Conservation (phyloP, 2,113 vertebrate genomes). For the Porphyrio hochstetteri region DNA sequence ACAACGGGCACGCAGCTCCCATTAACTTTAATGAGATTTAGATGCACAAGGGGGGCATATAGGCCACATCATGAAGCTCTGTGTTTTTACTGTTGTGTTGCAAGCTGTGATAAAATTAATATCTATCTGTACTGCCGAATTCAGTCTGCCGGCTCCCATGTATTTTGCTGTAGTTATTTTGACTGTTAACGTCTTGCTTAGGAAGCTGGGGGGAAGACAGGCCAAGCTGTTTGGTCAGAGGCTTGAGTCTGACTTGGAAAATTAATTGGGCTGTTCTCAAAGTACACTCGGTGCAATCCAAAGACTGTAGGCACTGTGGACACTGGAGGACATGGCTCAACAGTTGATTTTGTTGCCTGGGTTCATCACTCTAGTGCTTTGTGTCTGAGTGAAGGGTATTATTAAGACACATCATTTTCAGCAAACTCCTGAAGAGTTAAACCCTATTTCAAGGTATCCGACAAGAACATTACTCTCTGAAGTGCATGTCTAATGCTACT, state of each 20-base stretch:
- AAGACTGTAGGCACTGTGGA: not conserved
- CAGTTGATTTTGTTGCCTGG: not conserved
- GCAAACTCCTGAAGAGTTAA: not conserved
- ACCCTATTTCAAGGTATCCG: not conserved
- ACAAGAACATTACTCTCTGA: not conserved
- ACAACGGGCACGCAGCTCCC: not conserved
- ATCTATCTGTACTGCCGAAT: not conserved
- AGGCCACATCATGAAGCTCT: not conserved
- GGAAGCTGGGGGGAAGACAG: not conserved
- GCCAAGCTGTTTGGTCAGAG: not conserved
- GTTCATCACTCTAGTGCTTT: not conserved
- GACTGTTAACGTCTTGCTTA: not conserved
- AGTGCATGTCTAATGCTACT: rapidly evolving
- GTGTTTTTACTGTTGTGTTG: not conserved
- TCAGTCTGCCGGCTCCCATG: not conserved
- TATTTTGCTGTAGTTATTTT: not conserved
- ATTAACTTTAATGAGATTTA: conserved; percentile 21
- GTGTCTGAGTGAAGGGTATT: not conserved
- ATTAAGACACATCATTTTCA: not conserved
- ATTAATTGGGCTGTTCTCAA: not conserved
- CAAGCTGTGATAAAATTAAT: not conserved
- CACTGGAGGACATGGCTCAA: not conserved
- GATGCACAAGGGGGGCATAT: not conserved
- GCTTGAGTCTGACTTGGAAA: not conserved
- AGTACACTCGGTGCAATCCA: not conserved